Conservation (phyloP, 1,140 invertebrate species). For the Theocolax elegans region DNA sequence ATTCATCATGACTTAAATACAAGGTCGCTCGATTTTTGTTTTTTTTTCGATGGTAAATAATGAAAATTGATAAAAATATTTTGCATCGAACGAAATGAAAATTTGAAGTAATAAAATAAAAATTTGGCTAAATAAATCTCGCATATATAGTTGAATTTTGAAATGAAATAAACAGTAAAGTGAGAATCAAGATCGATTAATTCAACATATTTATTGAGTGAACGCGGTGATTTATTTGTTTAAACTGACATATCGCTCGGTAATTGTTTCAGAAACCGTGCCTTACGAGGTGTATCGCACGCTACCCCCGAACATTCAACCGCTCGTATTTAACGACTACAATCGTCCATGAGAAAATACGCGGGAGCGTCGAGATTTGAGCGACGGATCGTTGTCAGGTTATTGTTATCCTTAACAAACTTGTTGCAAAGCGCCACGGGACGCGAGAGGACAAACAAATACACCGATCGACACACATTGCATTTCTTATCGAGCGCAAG, state of each 20-base stretch:
- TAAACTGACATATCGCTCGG: not conserved
- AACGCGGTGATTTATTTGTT: conserved; percentile 10
- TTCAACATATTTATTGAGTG: conserved; percentile 36
- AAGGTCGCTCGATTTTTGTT: no score
- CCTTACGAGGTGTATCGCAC: conserved; percentile 83
- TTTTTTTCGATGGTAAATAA: no score
- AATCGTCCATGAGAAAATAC: conserved; percentile 14
- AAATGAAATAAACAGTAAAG: no score
- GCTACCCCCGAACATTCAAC: conserved; percentile 75
- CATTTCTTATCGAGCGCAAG: not conserved
- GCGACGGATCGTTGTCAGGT: conserved; percentile 29
- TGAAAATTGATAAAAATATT: no score
- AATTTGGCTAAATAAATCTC: no score
- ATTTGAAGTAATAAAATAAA: not conserved
- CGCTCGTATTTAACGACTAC: conserved; percentile 32
- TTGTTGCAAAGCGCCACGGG: conserved; percentile 3
- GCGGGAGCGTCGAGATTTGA: not conserved
- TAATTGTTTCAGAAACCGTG: conserved; percentile 77
- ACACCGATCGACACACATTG: conserved; percentile 11
- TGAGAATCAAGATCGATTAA: conserved; percentile 32
- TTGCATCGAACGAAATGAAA: not conserved
- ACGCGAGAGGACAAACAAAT: conserved; percentile 6
- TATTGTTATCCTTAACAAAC: conserved; percentile 13
- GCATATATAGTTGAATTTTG: no score
- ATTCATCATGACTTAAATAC: no score